A percentile compares a stretch with the other conserved stretches of the same genome.
Conservation (phyloP, 2,113 vertebrate species). For the Chaenogobius annularis region DNA sequence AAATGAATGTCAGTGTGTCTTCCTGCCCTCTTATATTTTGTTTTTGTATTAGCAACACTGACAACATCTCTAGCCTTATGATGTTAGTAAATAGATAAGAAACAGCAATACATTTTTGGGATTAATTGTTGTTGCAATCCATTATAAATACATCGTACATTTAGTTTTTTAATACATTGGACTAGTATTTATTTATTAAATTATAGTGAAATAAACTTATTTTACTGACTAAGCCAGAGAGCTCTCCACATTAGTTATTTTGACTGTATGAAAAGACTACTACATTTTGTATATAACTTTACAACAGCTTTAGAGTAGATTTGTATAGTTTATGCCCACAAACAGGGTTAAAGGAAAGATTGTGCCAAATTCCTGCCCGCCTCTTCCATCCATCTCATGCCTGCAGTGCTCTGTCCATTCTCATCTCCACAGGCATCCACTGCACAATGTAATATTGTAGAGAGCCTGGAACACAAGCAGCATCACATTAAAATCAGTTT, state of each 20-base stretch:
- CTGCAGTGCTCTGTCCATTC: conserved; percentile 51
- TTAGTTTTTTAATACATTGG: neutral
- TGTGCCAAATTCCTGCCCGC: conserved; percentile 24
- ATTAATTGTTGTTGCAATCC: neutral
- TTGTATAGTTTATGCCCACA: neutral
- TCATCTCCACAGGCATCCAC: conserved; percentile 57
- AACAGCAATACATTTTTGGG: neutral
- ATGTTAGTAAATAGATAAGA: neutral
- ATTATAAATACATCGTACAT: neutral
- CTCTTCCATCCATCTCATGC: conserved; percentile 42
- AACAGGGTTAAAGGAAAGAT: conserved; percentile 19
- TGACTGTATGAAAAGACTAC: too few species aligned
- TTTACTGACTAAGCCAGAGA: too few species aligned
- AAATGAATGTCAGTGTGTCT: conserved; percentile 12
- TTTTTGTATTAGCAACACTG: neutral
- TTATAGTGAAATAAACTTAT: too few species aligned
- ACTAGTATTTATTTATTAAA: too few species aligned
- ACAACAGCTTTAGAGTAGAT: neutral
- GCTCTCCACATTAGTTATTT: too few species aligned
- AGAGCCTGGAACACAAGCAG: conserved; percentile 35
- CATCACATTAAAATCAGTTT: conserved; percentile 24
- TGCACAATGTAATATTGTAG: conserved; percentile 59
- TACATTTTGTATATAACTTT: too few species aligned
- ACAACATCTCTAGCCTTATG: neutral
- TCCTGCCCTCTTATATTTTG: conserved; percentile 7